Base-by-base conservation (phyloP, 2,888 invertebrate species). In the Cerastoderma edule region DNA sequence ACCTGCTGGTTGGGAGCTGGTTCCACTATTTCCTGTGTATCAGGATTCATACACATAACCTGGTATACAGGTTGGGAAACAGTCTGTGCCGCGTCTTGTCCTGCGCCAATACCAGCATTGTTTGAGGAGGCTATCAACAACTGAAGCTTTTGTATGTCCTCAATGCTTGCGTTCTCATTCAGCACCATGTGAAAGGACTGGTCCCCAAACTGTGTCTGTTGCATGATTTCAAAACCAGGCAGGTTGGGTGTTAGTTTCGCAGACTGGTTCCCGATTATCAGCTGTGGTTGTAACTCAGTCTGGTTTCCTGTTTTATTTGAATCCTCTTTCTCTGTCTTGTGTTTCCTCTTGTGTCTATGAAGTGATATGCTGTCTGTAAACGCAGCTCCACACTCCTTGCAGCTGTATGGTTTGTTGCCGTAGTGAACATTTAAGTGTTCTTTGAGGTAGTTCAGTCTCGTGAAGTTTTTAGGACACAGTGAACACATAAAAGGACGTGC, bases 401-500 rank as follows among this genome's bases (percentile, higher is more conserved):
- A 93, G 5, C 83, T 70, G 73, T 91, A 93, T 0, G 93, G 93
- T 67, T 89, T 92, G 16, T 87, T 78, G 4, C 92, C 92, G 57
- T 88, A 91, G 78, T 93, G 93, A 1, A 90, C 74, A 77, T 93
- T 93, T 83, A 89, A 89, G 81, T 93, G 93, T 76, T 93, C 93
- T 53, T 91, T 91, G 16, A 93, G 86, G 56, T 93, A 92, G 78
- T 92, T 92, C 39, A 90, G 89, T 24, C 93, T 83, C 24, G 93
- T 93, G 83, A 93, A 93, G 5, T 91, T 90, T 79, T 92, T 92
- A 0, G 89, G 89, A 78, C 93, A 93, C 30, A 91, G 72, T 24
- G 88, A 83, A 83, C 93, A 93, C 6, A 86, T 72, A 83, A 87
- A 93, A 1, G 93, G 93, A 48, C 91, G 85, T 66, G 91, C 91